These are phyloP conservation scores for Teleopsis dalmanni DNA, from an alignment of 1,140 invertebrate genomes.

Conservation along the genomic window DNA sequence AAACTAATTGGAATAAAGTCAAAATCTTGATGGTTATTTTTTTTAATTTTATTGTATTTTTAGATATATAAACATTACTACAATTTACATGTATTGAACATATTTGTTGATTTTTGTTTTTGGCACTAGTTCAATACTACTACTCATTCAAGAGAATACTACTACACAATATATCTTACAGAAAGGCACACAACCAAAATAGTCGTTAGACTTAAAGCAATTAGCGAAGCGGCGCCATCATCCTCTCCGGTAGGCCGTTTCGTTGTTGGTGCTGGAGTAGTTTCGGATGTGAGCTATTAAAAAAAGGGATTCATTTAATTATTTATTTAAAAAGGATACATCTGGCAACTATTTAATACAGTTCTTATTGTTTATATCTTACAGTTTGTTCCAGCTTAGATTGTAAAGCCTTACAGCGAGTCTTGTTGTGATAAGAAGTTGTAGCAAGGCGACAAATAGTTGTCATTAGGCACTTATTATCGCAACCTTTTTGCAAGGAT, in stretches of 20 bases:
- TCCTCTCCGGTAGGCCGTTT: conserved; percentile 3
- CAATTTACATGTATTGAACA: too few relatives aligned
- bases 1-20: too few relatives aligned
- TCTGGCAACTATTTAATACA: too few relatives aligned
- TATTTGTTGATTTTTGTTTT: too few relatives aligned
- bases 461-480: conserved; percentile 50
- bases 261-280: neutral
- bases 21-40: too few relatives aligned
- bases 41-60: too few relatives aligned
- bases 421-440: conserved; percentile 48
- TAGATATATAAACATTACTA: too few relatives aligned
- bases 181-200: neutral
- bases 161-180: neutral
- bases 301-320: neutral
- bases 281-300: conserved; percentile 14
- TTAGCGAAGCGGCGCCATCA: conserved; percentile 19
- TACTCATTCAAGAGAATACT: neutral
- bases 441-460: conserved; percentile 53
- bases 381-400: conserved; percentile 23
- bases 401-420: conserved; percentile 50
- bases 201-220: conserved; percentile 8
- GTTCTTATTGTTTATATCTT: too few relatives aligned
- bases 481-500: conserved; percentile 48
- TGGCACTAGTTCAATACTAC: neutral
- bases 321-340: too few relatives aligned